A percentile compares a stretch with the other conserved stretches of the same genome.
Evolutionary conservation across 2,113 vertebrate species (phyloP).

Genomic region (Noctilio leporinus): DNA sequence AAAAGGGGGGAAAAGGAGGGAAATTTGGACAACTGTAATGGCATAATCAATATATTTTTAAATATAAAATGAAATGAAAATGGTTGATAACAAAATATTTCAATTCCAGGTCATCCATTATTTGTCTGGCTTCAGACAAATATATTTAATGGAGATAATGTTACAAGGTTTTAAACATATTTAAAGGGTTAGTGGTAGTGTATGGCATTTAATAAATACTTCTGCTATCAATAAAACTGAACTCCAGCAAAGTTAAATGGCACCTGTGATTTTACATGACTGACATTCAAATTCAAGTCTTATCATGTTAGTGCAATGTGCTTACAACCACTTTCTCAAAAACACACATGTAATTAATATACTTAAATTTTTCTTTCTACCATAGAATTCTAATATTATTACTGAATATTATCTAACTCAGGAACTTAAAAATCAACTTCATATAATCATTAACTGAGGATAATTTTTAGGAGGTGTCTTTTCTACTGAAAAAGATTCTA

Average conservation of each 20-base stretch:
- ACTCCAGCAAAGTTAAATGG: not conserved
- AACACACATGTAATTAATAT: not conserved
- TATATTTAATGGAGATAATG: not conserved
- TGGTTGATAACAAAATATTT: too few relatives aligned
- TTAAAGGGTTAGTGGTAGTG: not conserved
- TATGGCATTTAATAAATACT: not conserved
- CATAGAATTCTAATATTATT: not conserved
- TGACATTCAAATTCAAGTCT: not conserved
- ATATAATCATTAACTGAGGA: not conserved
- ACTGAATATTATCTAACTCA: not conserved
- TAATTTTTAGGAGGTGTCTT: not conserved
- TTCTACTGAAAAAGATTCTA: not conserved
- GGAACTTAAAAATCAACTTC: not conserved
- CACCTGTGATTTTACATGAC: not conserved
- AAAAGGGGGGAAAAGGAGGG: too few relatives aligned
- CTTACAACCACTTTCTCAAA: not conserved
- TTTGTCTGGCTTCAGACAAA: not conserved
- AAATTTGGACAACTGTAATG: too few relatives aligned
- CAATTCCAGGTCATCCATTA: not conserved
- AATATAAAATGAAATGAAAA: too few relatives aligned
- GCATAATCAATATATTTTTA: too few relatives aligned
- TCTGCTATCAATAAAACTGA: not conserved
- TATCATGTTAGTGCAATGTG: not conserved
- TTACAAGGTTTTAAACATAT: not conserved
- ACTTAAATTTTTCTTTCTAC: not conserved